A percentile compares a stretch with the other conserved stretches of the same genome.
Conservation (phyloP, 2,888 invertebrate genomes). For the Archips xylosteana region DNA sequence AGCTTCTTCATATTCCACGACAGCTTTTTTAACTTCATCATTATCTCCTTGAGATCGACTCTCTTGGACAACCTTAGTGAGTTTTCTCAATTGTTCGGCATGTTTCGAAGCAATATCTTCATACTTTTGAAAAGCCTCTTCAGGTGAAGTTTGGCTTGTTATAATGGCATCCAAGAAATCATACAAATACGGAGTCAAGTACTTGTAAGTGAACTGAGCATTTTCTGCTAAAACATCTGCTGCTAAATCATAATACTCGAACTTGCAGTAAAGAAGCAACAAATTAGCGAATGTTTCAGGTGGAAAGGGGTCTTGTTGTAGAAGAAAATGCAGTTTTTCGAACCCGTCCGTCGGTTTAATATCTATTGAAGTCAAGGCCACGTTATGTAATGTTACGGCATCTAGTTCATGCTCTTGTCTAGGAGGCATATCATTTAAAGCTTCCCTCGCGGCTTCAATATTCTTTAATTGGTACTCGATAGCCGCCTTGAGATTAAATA, state of each 20-base stretch:
- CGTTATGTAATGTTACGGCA: constrained; percentile 98
- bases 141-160: constrained; percentile 98
- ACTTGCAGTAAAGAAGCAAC: constrained; percentile 97
- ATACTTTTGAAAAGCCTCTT: constrained; percentile 97
- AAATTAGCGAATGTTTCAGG: constrained; percentile 99
- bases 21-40: constrained; percentile 94
- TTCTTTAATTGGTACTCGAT: constrained; percentile 95
- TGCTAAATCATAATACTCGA: constrained; percentile 98
- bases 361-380: constrained; percentile 96
- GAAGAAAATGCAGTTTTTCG: constrained; percentile 92
- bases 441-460: constrained; percentile 94
- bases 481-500: constrained; percentile 99
- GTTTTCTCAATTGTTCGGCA: constrained; percentile 94
- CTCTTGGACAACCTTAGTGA: constrained; percentile 98
- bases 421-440: constrained; percentile 95
- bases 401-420: constrained; percentile 98
- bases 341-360: constrained; percentile 96
- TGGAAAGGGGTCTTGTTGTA: constrained; percentile 98
- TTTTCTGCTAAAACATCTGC: constrained; percentile 99
- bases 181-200: constrained; percentile 96
- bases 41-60: constrained; percentile 95
- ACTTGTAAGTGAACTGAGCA: constrained; percentile 97
- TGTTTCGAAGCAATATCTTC: constrained; percentile 97
- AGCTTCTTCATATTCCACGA: constrained; percentile 96
- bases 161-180: constrained; percentile 98